phyloP scores from a whole-genome alignment of 2,797 vertebrate species.

The Lepilemur ruficaudatus region DNA sequence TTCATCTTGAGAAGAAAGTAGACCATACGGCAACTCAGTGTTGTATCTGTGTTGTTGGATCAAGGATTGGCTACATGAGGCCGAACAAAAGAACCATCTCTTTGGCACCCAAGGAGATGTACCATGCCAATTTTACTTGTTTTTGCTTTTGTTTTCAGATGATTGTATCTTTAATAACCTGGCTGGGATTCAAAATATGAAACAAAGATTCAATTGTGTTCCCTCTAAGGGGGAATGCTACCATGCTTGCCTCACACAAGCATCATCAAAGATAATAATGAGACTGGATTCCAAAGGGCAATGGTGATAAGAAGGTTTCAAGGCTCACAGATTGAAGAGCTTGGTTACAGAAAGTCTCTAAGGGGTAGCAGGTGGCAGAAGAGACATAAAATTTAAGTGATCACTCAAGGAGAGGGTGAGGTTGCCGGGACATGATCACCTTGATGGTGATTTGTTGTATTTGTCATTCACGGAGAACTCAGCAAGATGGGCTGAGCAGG shows the following conservation, averaged over 20 bases:
- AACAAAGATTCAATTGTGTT: neutral
- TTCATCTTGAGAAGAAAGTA: constrained; percentile 28
- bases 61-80: neutral
- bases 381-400: neutral
- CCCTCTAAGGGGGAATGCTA: neutral
- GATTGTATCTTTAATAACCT: constrained; percentile 46
- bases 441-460: constrained; percentile 89
- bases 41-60: neutral
- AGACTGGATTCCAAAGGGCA: neutral
- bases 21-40: neutral
- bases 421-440: constrained; percentile 89
- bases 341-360: neutral
- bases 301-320: neutral
- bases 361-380: neutral
- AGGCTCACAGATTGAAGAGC: neutral
- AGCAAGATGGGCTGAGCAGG: constrained; percentile 89
- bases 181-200: neutral
- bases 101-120: neutral
- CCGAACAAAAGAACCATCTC: neutral
- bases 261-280: neutral
- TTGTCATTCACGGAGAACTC: constrained; percentile 92
- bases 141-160: neutral
- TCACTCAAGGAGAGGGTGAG: constrained; percentile 85
- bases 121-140: neutral
- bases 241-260: neutral